phyloP scores from a whole-genome alignment of 2,113 vertebrate species.

The Ochotona princeps region DNA sequence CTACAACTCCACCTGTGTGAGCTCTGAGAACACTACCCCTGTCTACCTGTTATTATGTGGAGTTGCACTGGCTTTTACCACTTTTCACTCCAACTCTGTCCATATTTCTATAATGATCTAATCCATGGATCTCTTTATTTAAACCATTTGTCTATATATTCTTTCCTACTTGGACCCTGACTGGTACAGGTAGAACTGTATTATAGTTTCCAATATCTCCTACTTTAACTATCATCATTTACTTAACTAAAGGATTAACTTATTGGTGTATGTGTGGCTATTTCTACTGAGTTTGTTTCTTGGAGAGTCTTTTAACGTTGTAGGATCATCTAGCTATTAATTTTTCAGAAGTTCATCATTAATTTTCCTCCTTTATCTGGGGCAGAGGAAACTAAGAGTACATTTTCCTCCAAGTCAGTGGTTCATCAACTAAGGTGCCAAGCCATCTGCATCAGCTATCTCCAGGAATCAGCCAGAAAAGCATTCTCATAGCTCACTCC shows the following conservation, averaged over 20 bases:
- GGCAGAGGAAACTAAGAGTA: neutral
- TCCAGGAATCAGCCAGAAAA: neutral
- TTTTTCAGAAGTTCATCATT: neutral
- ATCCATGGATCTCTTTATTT: neutral
- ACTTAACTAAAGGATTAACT: neutral
- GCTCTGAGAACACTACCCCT: neutral
- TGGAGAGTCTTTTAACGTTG: neutral
- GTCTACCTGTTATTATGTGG: neutral
- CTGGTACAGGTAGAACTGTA: neutral
- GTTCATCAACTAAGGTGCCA: neutral
- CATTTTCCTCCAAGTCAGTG: neutral
- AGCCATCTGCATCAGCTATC: neutral
- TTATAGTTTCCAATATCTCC: neutral
- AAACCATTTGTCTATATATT: neutral
- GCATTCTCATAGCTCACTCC: neutral
- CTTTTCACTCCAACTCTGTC: neutral
- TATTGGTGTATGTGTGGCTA: neutral
- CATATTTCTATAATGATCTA: neutral
- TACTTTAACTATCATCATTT: neutral
- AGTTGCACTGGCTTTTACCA: neutral
- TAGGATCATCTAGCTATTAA: neutral
- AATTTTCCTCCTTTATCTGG: neutral
- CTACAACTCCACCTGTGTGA: neutral
- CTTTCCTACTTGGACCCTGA: neutral
- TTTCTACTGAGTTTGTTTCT: neutral